These are phyloP conservation scores for Lacerta bilineata DNA, from an alignment of 2,797 vertebrate species.

Conservation along the genomic window DNA sequence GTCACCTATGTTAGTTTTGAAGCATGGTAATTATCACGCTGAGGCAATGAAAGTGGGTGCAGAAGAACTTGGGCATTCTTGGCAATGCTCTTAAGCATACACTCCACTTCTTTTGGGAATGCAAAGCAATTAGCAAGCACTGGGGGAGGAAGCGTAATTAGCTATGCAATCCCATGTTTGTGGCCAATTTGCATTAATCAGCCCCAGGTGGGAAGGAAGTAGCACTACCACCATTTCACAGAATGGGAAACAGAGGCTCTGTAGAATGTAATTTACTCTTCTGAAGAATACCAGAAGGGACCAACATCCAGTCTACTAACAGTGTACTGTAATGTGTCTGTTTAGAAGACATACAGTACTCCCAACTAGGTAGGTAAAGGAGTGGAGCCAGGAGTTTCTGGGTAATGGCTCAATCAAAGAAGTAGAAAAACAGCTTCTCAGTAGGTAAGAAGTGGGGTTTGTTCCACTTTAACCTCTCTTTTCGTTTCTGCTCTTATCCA, in stretches of 20 bases:
- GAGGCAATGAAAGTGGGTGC: background rate
- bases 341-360: background rate
- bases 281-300: rapidly evolving
- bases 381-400: background rate
- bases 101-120: background rate
- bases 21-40: background rate
- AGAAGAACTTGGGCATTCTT: background rate
- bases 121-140: constrained; percentile 22
- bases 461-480: background rate
- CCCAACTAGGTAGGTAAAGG: background rate
- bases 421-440: background rate
- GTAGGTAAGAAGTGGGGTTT: background rate
- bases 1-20: background rate
- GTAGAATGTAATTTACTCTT: background rate
- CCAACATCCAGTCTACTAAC: rapidly evolving
- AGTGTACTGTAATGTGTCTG: background rate
- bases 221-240: background rate
- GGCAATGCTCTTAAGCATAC: background rate
- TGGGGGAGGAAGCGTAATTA: constrained; percentile 46
- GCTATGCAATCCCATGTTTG: constrained; percentile 23
- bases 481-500: background rate
- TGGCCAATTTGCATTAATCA: constrained; percentile 15
- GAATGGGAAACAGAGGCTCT: constrained; percentile 9
- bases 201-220: background rate
- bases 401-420: rapidly evolving